Percentiles rank a stretch among this genome's conserved stretches.
phyloP scores from a whole-genome alignment of 2,113 vertebrate genomes.

The Carettochelys insculpta region DNA sequence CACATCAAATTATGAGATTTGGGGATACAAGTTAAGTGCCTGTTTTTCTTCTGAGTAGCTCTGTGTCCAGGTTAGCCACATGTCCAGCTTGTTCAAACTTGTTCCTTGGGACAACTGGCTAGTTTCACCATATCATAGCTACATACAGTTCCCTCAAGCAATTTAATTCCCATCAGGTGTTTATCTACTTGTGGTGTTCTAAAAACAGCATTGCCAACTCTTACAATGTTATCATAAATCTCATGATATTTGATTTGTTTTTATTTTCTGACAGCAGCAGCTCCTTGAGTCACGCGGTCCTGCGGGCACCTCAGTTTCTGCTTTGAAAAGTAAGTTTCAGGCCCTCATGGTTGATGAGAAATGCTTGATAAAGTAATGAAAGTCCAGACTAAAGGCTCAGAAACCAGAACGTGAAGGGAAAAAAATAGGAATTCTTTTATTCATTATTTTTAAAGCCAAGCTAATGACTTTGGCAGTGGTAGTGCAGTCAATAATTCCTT shows the following conservation, averaged over 20 bases:
- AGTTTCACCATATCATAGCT: background rate
- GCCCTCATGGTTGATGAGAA: background rate
- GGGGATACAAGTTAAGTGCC: background rate
- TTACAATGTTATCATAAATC: background rate
- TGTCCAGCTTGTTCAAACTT: background rate
- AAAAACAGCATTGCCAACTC: background rate
- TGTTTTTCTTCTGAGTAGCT: background rate
- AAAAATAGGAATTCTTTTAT: background rate
- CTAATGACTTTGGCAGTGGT: background rate
- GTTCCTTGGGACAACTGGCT: background rate
- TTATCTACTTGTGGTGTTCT: background rate
- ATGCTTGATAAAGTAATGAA: no score
- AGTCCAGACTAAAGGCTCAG: background rate
- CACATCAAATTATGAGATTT: background rate
- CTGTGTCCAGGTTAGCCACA: background rate
- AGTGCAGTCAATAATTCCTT: background rate
- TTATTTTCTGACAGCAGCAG: background rate
- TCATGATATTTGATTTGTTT: background rate
- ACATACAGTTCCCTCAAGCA: background rate
- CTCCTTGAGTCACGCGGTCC: fast-evolving
- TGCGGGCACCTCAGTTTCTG: background rate
- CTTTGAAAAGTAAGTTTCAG: background rate
- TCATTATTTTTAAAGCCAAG: background rate
- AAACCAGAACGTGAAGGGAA: constrained; percentile 7
- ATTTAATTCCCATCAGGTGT: background rate